Base-by-base conservation (phyloP, 2,113 vertebrate species). In the Pluvianellus socialis region DNA sequence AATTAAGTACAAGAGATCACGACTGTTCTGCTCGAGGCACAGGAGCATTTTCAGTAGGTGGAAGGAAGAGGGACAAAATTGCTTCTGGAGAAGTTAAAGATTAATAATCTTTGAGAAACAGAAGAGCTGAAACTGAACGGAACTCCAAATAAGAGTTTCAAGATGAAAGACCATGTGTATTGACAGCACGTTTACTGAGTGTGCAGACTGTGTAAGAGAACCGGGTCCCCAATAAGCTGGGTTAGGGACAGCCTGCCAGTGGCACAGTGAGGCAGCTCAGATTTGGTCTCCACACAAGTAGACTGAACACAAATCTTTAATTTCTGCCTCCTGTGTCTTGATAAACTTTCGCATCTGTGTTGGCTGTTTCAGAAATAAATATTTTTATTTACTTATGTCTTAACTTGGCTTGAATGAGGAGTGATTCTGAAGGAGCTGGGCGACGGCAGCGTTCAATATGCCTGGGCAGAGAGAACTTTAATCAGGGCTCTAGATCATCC, bases 1-100 rank as follows among this genome's bases (percentile, higher is more conserved):
- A 77, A 5, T 47, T 44, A 53, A 10, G 16, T 10, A 6, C 9
- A 79, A 81, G 56, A 84, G 47, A 83, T 14, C 45, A 38, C 0
- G 0, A 38, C 8, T 23, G 1, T 45, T 62, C 45, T 94, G 33
- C 49, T 67, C 47, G 50, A 85, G 35, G 17, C 3, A 0, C 10
- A 32, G 4, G 3, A 86, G 26, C 22, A 12, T 68, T 80, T 88
- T 82, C 56, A 75, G 52, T 50, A 74, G 33, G 17, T 15, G 11
- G 50, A 88, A 86, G 55, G n/a, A n/a, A 63, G 17, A 88, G 42
- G 16, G 14, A 16, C 5, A 85, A 85, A 85, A 91, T 5, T 68
- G 6, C 21, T 75, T 89, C 61, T 40, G 61, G 30, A 65, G 40
- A 47, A 52, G 12, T 68, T 74, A 14, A 84, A 89, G 23, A 55